Base-by-base conservation (phyloP, 2,888 invertebrate genomes). In the Amiota mariae region DNA sequence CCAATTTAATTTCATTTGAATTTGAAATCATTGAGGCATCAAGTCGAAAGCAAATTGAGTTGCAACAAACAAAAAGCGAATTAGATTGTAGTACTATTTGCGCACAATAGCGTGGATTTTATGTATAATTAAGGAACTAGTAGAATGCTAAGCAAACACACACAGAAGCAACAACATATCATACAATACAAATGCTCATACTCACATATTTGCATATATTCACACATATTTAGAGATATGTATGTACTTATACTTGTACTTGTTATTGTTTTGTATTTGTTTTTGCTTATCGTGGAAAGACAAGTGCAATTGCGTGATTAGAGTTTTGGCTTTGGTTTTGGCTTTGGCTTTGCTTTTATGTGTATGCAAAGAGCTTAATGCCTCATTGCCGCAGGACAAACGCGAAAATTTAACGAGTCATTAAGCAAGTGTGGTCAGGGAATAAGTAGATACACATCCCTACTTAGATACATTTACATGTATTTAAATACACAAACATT, bases 331-430 rank as follows among this genome's bases (percentile, higher is more conserved):
- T 72, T 70, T 57, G 66, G 12, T 47, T 64, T n/a, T 48, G 61
- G 73, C n/a, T 78, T 74, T 77, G 82, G 76, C 64, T 72, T 70
- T 57, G 66, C 13, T 47, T 64, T n/a, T 48, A 56, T n/a, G 73
- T 18, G 18, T 9, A 11, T 12, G 57, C 64, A 18, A n/a, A 15
- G 70, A 0, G 70, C 67, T 72, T 67, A 72, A 85, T 77, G 83
- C 77, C 77, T 78, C 83, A 83, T 85, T 83, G 86, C 61, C 72
- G 72, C 70, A 73, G 48, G 68, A 77, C 75, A 78, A 71, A 64
- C 73, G 81, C 78, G 85, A 74, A 81, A 78, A 85, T 83, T 83
- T 80, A 80, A 51, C 83, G 85, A 76, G 76, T 85, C 86, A 83
- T 83, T 83, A 86, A 68, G 77, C 82, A 84, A 71, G 54, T 36